A percentile compares a stretch with the other conserved stretches of the same genome.
Evolutionary conservation across 2,113 vertebrate genomes (phyloP).

Genomic region (Saccopteryx leptura): DNA sequence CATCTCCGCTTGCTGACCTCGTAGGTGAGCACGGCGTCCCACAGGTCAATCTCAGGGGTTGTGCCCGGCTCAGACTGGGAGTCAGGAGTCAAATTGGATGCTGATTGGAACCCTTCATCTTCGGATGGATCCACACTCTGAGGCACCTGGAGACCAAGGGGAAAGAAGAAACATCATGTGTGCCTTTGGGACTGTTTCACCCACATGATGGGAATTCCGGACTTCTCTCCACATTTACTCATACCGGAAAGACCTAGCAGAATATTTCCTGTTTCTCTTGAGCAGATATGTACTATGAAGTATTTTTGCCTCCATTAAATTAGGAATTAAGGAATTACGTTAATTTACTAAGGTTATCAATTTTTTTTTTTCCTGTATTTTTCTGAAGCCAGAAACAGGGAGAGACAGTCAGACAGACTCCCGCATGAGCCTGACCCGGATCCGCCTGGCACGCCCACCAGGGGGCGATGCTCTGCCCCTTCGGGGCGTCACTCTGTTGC

Average conservation of each 20-base stretch:
- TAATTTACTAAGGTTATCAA: background rate
- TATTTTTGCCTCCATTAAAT: background rate
- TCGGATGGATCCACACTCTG: conserved; percentile 96
- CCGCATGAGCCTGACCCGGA: no score
- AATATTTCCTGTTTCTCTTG: background rate
- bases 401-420: no score
- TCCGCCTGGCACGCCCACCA: no score
- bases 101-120: conserved; percentile 98
- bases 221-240: background rate
- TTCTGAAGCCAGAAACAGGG: no score
- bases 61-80: conserved; percentile 95
- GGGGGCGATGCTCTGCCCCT: no score
- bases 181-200: background rate
- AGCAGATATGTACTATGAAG: background rate
- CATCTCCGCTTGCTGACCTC: conserved; percentile 94
- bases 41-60: conserved; percentile 94
- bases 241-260: background rate
- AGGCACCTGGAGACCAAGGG: conserved; percentile 91
- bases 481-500: no score
- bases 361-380: no score
- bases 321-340: background rate
- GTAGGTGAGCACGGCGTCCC: conserved; percentile 94
- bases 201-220: background rate
- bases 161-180: background rate
- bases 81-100: conserved; percentile 98